Conservation (phyloP, 2,888 invertebrate species). For the Halictus quadricinctus region DNA sequence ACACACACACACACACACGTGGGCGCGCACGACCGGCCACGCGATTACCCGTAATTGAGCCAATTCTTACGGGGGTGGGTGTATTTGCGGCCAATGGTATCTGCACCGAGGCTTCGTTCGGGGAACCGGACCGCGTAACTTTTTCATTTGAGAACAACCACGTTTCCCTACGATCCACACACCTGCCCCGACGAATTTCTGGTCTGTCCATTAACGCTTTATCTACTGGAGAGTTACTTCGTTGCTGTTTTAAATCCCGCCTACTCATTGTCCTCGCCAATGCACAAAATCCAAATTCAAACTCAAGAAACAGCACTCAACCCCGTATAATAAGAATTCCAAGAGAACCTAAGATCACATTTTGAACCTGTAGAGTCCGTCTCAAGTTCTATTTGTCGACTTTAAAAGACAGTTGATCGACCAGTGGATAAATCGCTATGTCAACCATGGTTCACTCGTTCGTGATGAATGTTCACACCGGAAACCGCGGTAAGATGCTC, state of each 20-base stretch:
- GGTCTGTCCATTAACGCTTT: not conserved
- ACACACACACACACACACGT: constrained; percentile 52
- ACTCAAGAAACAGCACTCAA: not conserved
- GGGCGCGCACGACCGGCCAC: constrained; percentile 56
- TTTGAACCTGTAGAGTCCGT: not conserved
- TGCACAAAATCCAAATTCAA: not conserved
- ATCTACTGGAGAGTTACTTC: not conserved
- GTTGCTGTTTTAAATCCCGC: not conserved
- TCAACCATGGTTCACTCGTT: not conserved
- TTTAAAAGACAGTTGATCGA: not conserved
- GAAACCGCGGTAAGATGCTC: not conserved
- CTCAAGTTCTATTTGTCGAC: not conserved
- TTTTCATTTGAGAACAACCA: constrained; percentile 17
- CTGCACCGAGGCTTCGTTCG: constrained; percentile 50
- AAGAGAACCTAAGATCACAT: not conserved
- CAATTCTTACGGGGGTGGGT: constrained; percentile 78
- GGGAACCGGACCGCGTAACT: constrained; percentile 20
- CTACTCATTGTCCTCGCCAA: not conserved
- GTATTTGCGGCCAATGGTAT: constrained; percentile 69
- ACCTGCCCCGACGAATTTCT: not conserved
- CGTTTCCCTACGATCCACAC: not conserved
- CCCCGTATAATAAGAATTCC: not conserved
- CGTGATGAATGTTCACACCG: not conserved
- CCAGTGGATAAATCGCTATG: not conserved
- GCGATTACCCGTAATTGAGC: constrained; percentile 79